Conservation (phyloP, 2,113 vertebrate species). For the Bettongia penicillata region DNA sequence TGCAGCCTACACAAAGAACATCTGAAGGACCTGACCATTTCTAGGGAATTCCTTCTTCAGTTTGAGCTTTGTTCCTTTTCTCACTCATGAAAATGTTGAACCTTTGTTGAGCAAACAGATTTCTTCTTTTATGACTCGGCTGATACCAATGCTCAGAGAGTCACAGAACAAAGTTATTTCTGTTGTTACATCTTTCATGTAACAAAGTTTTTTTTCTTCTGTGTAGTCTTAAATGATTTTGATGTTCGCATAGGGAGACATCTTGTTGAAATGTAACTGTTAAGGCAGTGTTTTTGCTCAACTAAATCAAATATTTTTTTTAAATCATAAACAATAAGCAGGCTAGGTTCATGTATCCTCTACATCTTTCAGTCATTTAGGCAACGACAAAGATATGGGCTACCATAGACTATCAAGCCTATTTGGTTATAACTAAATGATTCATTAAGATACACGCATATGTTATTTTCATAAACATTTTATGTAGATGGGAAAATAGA, state of each 20-base stretch:
- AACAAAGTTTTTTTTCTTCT: neutral
- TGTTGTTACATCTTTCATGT: neutral
- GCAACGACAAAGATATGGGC: neutral
- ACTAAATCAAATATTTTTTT: neutral
- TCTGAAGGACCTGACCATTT: neutral
- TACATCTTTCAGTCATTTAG: neutral
- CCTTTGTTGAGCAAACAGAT: neutral
- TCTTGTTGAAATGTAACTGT: neutral
- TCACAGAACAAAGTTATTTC: neutral
- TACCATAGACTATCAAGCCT: neutral
- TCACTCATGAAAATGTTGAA: neutral
- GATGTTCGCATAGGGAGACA: neutral
- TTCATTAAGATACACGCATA: neutral
- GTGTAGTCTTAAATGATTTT: neutral
- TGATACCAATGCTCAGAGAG: neutral
- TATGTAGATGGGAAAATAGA: neutral
- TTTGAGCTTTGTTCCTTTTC: neutral
- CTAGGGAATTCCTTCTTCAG: neutral
- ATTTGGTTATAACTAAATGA: neutral
- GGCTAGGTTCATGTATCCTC: neutral
- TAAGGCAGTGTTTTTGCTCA: neutral
- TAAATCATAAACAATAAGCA: neutral
- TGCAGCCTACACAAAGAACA: neutral
- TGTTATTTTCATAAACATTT: neutral
- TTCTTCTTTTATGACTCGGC: neutral